phyloP scores from a whole-genome alignment of 30 jellyfish, hydroid and myxozoan genomes.

The Aurelia sp. region DNA sequence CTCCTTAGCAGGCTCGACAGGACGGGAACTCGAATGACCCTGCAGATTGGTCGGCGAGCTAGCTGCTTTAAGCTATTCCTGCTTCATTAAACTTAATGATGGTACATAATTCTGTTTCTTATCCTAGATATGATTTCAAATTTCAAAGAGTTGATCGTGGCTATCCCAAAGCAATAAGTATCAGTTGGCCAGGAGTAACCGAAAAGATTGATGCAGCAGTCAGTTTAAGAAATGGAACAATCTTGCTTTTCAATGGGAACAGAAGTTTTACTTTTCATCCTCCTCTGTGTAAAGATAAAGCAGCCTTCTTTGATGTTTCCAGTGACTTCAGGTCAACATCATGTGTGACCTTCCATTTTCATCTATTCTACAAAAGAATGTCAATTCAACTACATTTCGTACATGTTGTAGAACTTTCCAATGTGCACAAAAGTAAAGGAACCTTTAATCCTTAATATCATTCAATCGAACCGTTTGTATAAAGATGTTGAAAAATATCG shows the following conservation, averaged over 20 bases:
- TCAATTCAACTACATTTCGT: too few relatives aligned
- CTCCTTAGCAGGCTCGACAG: too few relatives aligned
- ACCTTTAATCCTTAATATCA: too few relatives aligned
- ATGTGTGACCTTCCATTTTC: background rate
- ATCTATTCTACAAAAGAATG: too few relatives aligned
- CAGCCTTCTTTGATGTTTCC: background rate
- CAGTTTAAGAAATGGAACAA: slow-evolving; percentile 52
- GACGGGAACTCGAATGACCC: too few relatives aligned
- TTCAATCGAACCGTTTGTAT: too few relatives aligned
- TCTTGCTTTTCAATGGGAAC: slow-evolving; percentile 15
- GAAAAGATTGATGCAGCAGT: slow-evolving; percentile 44
- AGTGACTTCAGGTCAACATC: background rate
- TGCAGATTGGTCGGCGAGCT: too few relatives aligned
- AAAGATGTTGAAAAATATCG: too few relatives aligned
- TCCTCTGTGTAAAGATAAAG: slow-evolving; percentile 28
- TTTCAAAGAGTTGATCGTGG: slow-evolving; percentile 32
- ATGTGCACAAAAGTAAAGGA: too few relatives aligned
- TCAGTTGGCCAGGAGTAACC: slow-evolving; percentile 51
- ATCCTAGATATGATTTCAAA: slow-evolving; percentile 14
- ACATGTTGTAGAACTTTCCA: too few relatives aligned
- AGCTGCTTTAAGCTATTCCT: too few relatives aligned
- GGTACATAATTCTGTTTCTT: background rate
- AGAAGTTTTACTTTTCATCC: slow-evolving; percentile 37
- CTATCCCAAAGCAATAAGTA: slow-evolving; percentile 25
- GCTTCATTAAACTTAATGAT: too few relatives aligned